Conservation (phyloP, 2,113 vertebrate species). For the Phyllostomus discolor region DNA sequence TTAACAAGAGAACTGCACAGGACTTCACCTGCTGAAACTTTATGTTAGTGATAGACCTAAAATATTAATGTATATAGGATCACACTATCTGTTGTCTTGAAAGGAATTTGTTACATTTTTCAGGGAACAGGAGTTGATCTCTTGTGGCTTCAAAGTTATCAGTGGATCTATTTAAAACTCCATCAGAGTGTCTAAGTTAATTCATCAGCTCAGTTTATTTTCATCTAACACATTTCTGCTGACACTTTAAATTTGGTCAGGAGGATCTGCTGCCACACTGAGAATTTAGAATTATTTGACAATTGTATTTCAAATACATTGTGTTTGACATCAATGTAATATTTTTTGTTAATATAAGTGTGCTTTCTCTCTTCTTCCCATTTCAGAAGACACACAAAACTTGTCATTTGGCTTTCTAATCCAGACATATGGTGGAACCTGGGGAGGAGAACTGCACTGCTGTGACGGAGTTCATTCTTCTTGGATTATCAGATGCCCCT, state of each 20-base stretch:
- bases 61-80: neutral
- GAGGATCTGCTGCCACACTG: rapidly evolving
- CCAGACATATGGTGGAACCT: neutral
- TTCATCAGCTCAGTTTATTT: no score
- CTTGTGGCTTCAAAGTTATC: neutral
- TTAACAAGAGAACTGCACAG: no score
- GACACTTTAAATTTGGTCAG: no score
- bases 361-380: neutral
- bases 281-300: neutral
- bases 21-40: neutral
- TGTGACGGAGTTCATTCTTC: neutral
- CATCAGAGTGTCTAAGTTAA: neutral
- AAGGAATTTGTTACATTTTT: neutral
- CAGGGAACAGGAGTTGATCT: neutral
- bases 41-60: neutral
- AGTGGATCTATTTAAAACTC: neutral
- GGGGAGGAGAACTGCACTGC: neutral
- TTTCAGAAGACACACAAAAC: neutral
- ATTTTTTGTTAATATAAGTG: neutral
- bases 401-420: neutral
- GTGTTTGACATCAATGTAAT: neutral
- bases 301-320: neutral
- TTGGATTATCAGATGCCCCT: conserved; percentile 17
- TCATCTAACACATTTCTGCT: no score
- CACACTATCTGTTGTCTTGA: neutral